Percentiles rank a stretch among this genome's conserved stretches.
These are phyloP conservation scores for Casuarius casuarius DNA, from an alignment of 2,113 vertebrate species.

Conservation along the genomic window DNA sequence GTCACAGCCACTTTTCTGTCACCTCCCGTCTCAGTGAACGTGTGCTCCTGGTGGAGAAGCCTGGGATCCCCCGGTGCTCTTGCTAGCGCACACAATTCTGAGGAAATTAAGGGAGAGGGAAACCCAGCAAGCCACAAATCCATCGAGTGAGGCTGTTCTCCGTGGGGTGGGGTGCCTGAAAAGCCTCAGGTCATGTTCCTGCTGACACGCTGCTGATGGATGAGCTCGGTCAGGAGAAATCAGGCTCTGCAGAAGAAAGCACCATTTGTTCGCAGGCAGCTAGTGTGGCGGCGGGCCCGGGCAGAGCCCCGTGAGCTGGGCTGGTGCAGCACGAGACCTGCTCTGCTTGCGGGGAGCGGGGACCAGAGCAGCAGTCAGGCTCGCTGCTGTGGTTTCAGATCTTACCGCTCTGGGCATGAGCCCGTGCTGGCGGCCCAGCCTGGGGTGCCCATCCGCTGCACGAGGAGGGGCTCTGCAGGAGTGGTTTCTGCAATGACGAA, in stretches of 20 bases:
- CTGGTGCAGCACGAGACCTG: fast-evolving
- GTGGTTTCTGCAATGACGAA: not conserved
- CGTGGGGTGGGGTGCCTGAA: fast-evolving
- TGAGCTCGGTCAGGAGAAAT: not conserved
- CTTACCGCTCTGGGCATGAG: too few species aligned
- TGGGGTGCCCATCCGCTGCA: not conserved
- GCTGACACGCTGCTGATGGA: not conserved
- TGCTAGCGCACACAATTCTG: not conserved
- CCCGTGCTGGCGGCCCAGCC: too few species aligned
- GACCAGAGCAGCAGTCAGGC: not conserved
- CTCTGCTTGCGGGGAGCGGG: not conserved
- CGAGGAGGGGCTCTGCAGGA: fast-evolving
- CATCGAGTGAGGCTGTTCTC: not conserved
- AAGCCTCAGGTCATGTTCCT: not conserved
- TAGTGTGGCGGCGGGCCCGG: fast-evolving
- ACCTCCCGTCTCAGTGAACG: fast-evolving
- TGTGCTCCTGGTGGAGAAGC: not conserved
- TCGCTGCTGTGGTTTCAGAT: not conserved
- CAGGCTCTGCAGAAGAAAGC: not conserved
- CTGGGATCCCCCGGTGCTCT: not conserved
- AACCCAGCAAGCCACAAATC: not conserved
- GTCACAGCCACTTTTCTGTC: not conserved
- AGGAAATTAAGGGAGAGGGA: not conserved
- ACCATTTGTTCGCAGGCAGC: not conserved
- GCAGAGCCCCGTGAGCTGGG: not conserved